phyloP scores from a whole-genome alignment of 2,797 vertebrate genomes.

The Sebastolobus altivelis region DNA sequence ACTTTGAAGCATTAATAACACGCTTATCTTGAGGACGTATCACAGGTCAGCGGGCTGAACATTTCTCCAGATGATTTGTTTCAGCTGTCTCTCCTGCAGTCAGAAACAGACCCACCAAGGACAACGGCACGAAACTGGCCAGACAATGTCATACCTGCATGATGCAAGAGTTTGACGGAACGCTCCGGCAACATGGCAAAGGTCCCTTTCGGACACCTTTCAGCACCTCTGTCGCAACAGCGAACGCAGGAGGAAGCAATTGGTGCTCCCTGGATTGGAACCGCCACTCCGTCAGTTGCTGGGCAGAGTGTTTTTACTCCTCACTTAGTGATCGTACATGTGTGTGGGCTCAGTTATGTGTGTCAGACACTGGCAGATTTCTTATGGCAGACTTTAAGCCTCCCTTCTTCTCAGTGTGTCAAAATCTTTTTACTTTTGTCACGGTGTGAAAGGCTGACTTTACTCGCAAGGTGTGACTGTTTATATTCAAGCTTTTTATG shows the following conservation, averaged over 20 bases:
- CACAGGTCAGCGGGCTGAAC: background rate
- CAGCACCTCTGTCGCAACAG: conserved; percentile 58
- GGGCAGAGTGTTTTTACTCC: conserved; percentile 57
- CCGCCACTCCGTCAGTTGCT: conserved; percentile 70
- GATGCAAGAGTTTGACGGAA: conserved; percentile 79
- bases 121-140: conserved; percentile 42
- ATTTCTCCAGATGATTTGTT: conserved; percentile 23
- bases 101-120: conserved; percentile 43
- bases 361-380: conserved; percentile 51
- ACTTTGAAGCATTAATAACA: background rate
- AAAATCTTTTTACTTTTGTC: conserved; percentile 29
- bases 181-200: conserved; percentile 46
- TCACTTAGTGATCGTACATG: background rate
- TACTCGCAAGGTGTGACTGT: conserved; percentile 17
- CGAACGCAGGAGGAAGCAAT: conserved; percentile 60
- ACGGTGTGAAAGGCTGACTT: conserved; percentile 31
- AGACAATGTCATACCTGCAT: conserved; percentile 66
- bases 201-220: conserved; percentile 64
- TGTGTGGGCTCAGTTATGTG: conserved; percentile 9
- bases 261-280: conserved; percentile 75
- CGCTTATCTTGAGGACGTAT: background rate
- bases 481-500: conserved; percentile 45
- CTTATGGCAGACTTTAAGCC: conserved; percentile 22
- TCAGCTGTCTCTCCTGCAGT: conserved; percentile 31
- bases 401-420: background rate